Evolutionary conservation across 2,113 vertebrate species (phyloP), one percentile per base, ranked within the genome.

Genomic region (Neotoma lepida): DNA sequence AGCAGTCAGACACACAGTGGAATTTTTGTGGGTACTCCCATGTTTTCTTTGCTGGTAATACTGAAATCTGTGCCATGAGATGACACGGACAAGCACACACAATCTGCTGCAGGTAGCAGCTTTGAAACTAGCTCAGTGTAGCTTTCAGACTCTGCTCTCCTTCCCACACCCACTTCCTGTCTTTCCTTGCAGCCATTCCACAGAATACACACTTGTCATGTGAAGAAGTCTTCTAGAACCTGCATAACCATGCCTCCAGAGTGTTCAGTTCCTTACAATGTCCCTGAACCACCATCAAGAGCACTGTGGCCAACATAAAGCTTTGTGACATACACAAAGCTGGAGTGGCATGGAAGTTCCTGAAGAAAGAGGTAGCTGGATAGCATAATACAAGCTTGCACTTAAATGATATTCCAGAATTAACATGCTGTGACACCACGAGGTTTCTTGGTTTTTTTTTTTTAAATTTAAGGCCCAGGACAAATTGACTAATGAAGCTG

Each of bases 311-410:
- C 15, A 88, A 91, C 77, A 58, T 89, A 49, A 89, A 94, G 93
- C 93, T 97, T 90, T 88, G 85, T 97, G 94, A 90, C 70, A 4
- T 12, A 74, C 90, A 81, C 89, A 96, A 96, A 89, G 86, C 89
- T 86, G 68, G 96, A 96, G 92, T 81, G 71, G 91, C 96, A 97
- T 51, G 78, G 95, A 97, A 93, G 94, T 93, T 77, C 74, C 68
- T 91, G 84, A 95, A 97, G 95, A 93, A 92, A 93, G 95, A 96
- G 92, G 95, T 95, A 96, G 95, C 93, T 68, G 26, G 95, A 82
- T 95, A 95, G 96, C 96, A 97, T 97, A 97, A 94, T 95, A 96
- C 91, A 95, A 97, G 93, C 97, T 96, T 15, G 2, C 54, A n/a
- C 28, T 3, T 14, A 18, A 97, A 95, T 96, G 96, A 96, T 96